Evolutionary conservation across 2,888 invertebrate genomes (phyloP).

Genomic region (Apodemia mormo): DNA sequence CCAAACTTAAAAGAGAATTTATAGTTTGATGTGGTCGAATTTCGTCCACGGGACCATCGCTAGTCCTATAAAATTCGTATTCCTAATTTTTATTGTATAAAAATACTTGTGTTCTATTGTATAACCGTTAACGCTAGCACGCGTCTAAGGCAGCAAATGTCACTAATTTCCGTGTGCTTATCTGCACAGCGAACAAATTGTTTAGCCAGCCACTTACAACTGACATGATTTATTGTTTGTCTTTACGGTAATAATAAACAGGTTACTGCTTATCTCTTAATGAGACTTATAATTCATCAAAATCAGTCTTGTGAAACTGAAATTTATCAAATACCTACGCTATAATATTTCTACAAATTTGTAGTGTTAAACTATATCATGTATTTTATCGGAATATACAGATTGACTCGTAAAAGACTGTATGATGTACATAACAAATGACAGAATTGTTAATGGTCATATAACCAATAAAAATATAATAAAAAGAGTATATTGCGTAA

Average conservation of each 20-base stretch:
- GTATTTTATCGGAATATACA: no score
- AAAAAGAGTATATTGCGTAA: no score
- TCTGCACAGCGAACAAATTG: conserved; percentile 1
- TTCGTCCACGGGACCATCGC: no score
- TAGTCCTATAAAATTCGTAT: no score
- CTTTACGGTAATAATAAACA: conserved; percentile 6
- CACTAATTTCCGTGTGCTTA: conserved; percentile 6
- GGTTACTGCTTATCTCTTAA: conserved; percentile 14
- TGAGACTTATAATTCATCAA: conserved; percentile 1
- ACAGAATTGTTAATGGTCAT: no score
- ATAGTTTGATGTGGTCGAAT: no score
- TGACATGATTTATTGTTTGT: neutral
- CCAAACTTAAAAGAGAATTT: no score
- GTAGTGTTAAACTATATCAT: neutral
- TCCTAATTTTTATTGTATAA: no score
- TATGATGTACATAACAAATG: no score
- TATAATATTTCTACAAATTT: neutral
- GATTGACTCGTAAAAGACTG: no score
- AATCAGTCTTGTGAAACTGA: conserved; percentile 9
- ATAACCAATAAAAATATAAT: no score
- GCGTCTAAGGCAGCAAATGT: neutral
- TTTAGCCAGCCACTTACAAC: conserved; percentile 3
- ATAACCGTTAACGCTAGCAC: neutral
- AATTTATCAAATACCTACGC: neutral
- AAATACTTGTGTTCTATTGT: no score